Base-by-base conservation (phyloP, 2,888 invertebrate species). In the Bedellia somnulentella region DNA sequence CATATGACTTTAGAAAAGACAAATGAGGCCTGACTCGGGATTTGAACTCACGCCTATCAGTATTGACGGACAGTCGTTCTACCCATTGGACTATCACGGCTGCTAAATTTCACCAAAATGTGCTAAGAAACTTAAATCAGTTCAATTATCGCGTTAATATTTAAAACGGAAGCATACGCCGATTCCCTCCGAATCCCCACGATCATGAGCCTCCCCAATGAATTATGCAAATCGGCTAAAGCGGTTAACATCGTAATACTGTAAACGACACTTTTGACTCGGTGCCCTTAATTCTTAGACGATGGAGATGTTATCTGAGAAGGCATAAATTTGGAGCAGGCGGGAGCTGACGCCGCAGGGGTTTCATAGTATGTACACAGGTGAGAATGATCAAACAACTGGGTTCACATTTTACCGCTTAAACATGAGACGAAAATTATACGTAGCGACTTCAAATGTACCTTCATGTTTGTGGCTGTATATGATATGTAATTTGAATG, bases 191-290 rank as follows among this genome's bases (percentile, higher is more conserved):
- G 35, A 37, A 32, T 28, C 21, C 29, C 26, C n/a, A 22, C 11
- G 34, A 31, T 31, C 29, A 29, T 15, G 28, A 34, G 46, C 43
- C 46, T n/a, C n/a, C n/a, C 40, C 43, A 61, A 70, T 71, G 68
- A 71, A 68, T 73, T 73, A 75, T 73, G 73, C 53, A 71, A 73
- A 75, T 73, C 61, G 56, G 51, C 55, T 52, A 44, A 50, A 51
- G 68, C 58, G 70, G 71, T 71, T 75, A 70, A 71, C 70, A 62
- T 66, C 63, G 66, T 71, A 67, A 73, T 75, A 71, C 68, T 67
- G 68, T 70, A 68, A 70, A 57, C 61, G 73, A 70, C 67, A 67
- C 70, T 63, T 52, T 51, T 46, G 49, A 47, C 53, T 58, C 57
- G 46, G 45, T 49, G 44, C 47, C 48, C 54, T 44, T 49, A 60